Base-by-base conservation (phyloP, 2,797 vertebrate genomes). In the Hoplostethus mediterraneus region DNA sequence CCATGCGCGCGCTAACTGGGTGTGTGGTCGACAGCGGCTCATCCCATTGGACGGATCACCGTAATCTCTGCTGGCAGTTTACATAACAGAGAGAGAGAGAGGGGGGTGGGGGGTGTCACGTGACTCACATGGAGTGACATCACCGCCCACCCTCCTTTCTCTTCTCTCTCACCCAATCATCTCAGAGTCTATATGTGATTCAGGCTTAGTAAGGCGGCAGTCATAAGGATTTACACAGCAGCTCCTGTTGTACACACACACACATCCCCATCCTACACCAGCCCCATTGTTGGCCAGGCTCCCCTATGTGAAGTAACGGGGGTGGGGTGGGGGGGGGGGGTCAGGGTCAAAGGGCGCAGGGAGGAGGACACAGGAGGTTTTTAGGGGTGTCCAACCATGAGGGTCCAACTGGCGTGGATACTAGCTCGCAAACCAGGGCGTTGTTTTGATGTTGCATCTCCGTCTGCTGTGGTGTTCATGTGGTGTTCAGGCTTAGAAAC, bases 61-160 rank as follows among this genome's bases (percentile, higher is more conserved):
- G 9, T 92, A 88, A 93, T 93, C 87, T 69, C 70, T 36, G 7
- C 61, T 83, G 87, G 75, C 82, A 63, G 89, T 93, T 94, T 94
- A 93, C 86, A 75, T 93, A 94, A 94, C 82, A 56, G 66, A 73
- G 21, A 21, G 21, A 1, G 1, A 1, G 21, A 21, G 21, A 1
- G 21, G 21, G 79, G 73, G 81, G 74, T 70, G 81, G 86, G 80
- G 74, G 85, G 88, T 55, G 82, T 75, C 80, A 56, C 52, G 53
- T 47, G 74, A 77, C 62, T 73, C 25, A 56, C 71, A 62, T 33
- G 57, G 55, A 3, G 89, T 92, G 90, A 90, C 86, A 63, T 93
- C 89, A 89, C 72, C 5, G 33, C 59, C 70, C 73, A 44, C 71
- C 71, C 79, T 68, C 77, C 79, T 70, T 31, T 74, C 60, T 66